phyloP scores from a whole-genome alignment of 2,797 vertebrate genomes.

The Falco novaeseelandiae region DNA sequence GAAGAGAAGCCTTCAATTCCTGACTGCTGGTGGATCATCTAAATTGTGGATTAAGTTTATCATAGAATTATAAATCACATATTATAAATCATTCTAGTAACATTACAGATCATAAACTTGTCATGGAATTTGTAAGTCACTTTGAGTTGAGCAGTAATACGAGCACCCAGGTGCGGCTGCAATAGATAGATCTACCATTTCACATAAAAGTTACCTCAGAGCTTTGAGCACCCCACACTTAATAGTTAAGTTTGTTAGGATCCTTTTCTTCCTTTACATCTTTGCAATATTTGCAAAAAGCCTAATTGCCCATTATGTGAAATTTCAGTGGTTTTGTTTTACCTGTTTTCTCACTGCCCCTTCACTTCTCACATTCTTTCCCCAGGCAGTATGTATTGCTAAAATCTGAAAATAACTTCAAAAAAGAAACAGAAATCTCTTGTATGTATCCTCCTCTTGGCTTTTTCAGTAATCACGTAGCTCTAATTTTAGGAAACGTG shows the following conservation, averaged over 20 bases:
- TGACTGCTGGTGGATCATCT: background rate
- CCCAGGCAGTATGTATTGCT: accelerated
- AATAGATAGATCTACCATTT: background rate
- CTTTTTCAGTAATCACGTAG: background rate
- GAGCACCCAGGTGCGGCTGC: background rate
- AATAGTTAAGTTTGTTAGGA: background rate
- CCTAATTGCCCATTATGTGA: background rate
- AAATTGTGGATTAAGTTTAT: background rate
- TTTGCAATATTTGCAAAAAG: background rate
- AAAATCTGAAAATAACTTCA: background rate
- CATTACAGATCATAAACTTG: background rate
- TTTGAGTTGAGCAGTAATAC: background rate
- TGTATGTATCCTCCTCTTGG: background rate
- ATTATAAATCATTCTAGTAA: background rate
- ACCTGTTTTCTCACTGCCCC: background rate
- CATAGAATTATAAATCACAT: background rate
- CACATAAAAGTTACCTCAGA: background rate
- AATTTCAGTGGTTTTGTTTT: background rate
- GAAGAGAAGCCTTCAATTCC: background rate
- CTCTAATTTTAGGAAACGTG: slow-evolving; percentile 7
- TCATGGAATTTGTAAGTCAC: background rate
- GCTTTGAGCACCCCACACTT: background rate
- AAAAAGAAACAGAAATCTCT: background rate
- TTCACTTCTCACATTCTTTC: background rate
- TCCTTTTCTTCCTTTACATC: background rate